Percentiles rank a stretch among this genome's conserved stretches.
Conservation (phyloP, 2,113 vertebrate species). For the Nothobranchius furzeri region DNA sequence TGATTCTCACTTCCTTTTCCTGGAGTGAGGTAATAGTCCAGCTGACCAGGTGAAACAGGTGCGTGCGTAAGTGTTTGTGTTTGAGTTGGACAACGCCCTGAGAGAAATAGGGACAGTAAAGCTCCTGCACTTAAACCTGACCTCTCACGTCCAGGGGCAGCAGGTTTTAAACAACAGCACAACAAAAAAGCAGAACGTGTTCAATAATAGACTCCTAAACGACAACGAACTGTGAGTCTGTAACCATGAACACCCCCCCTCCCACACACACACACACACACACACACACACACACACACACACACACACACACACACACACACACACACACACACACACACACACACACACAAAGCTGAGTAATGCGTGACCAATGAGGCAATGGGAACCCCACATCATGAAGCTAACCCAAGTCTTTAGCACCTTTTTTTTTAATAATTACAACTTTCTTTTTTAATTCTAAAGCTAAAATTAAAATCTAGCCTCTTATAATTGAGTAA, state of each 20-base stretch:
- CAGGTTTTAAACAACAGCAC: slow-evolving; percentile 8
- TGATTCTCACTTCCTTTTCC: slow-evolving; percentile 68
- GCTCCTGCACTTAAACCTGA: slow-evolving; percentile 23
- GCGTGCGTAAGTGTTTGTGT: slow-evolving; percentile 8
- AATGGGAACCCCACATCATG: slow-evolving; percentile 28
- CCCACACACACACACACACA: not conserved
- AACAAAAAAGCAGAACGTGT: not conserved
- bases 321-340: not conserved
- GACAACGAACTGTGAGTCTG: not conserved
- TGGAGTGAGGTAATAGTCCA: slow-evolving; percentile 73
- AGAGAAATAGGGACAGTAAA: slow-evolving; percentile 25
- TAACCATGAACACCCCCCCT: not conserved
- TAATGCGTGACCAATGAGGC: slow-evolving; percentile 40
- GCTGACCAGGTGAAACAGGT: slow-evolving; percentile 44
- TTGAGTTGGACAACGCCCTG: slow-evolving; percentile 42
- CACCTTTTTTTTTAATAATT: not conserved
- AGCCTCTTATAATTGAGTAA: not conserved
- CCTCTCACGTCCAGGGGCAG: slow-evolving; percentile 15
- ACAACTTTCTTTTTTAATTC: not conserved
- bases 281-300: not conserved
- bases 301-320: too few relatives aligned
- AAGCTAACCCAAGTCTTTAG: slow-evolving; percentile 20
- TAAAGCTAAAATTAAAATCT: slow-evolving; percentile 11
- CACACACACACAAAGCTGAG: slow-evolving; percentile 33
- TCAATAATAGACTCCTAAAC: slow-evolving; percentile 9